Evolutionary conservation across 2,888 invertebrate genomes (phyloP), one percentile per base, ranked within the genome.

Genomic region (Eristalis intricaria): DNA sequence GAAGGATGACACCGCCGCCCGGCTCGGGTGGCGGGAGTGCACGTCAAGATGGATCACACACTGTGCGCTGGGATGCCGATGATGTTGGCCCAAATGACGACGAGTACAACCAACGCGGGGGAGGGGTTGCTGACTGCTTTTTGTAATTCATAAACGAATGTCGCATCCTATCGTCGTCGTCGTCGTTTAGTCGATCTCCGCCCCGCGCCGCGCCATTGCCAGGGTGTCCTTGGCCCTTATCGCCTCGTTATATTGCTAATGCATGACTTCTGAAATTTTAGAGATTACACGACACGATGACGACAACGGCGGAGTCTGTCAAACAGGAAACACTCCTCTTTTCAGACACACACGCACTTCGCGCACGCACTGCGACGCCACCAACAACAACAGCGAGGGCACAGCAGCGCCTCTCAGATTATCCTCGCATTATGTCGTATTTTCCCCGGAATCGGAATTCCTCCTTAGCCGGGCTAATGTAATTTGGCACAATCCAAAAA

Each of bases 101-200:
- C 8, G 22, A n/a, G 19, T 26, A 32, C 32, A 26, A 61, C 29
- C 1, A 1, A n/a, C 22, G 23, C 35, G 71, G 66, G 63, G 50
- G 50, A 65, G 70, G 61, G 26, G 68, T 26, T 19, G 76, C 64
- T 76, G 22, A 64, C 32, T 19, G 76, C 64, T 76, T 83, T 75
- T 74, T 78, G 83, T 79, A 83, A 86, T 79, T 83, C 83, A 86
- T 83, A 86, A 86, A 86, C 83, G 83, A 86, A 83, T 83, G 83
- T 83, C 66, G 74, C 74, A 79, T 74, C 66, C 66, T 74, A 63
- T 77, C 26, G 38, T 64, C 32, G 8, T 19, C 26, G 26, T 26
- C 26, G 26, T 26, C 32, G 32, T 32, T 19, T 43, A 13, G 22
- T 69, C 43, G 43, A n/a, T n/a, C 43, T 10, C 26, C 1, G 26